Conservation (phyloP, 2,888 invertebrate genomes). For the Scaptomyza polygonia region DNA sequence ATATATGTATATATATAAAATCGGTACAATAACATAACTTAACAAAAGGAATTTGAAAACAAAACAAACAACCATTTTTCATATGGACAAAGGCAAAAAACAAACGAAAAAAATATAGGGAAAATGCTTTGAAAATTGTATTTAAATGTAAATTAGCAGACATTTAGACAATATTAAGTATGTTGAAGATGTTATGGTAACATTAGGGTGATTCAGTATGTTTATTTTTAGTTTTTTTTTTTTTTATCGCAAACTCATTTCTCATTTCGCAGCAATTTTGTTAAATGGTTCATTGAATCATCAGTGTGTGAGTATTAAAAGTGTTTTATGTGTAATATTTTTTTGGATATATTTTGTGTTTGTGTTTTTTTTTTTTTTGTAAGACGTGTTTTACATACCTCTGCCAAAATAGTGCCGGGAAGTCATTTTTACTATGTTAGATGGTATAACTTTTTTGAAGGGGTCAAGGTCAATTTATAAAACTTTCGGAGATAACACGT, state of each 20-base stretch:
- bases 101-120: slow-evolving; percentile 4
- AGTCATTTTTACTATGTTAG: slow-evolving; percentile 83
- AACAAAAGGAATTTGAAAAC: slow-evolving; percentile 1
- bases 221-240: background rate
- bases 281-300: slow-evolving; percentile 18
- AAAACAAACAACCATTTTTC: slow-evolving; percentile 26
- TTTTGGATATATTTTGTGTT: slow-evolving; percentile 12
- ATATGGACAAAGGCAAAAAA: slow-evolving; percentile 12
- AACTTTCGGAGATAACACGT: slow-evolving; percentile 23
- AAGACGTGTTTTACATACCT: slow-evolving; percentile 83
- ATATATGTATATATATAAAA: slow-evolving; percentile 25
- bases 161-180: slow-evolving; percentile 20
- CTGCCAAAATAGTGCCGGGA: slow-evolving; percentile 85
- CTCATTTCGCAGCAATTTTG: slow-evolving; percentile 2
- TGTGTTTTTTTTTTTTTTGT: slow-evolving; percentile 31
- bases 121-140: slow-evolving; percentile 7
- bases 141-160: slow-evolving; percentile 25
- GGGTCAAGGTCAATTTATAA: slow-evolving; percentile 3
- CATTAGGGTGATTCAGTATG: slow-evolving; percentile 63
- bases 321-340: slow-evolving; percentile 25
- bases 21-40: slow-evolving; percentile 23
- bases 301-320: slow-evolving; percentile 15
- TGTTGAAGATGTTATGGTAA: slow-evolving; percentile 34
- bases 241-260: slow-evolving; percentile 2
- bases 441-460: slow-evolving; percentile 43